Evolutionary conservation across 30 jellyfish, hydroid and myxozoan genomes (phyloP).

Genomic region (Aurelia coerulea): DNA sequence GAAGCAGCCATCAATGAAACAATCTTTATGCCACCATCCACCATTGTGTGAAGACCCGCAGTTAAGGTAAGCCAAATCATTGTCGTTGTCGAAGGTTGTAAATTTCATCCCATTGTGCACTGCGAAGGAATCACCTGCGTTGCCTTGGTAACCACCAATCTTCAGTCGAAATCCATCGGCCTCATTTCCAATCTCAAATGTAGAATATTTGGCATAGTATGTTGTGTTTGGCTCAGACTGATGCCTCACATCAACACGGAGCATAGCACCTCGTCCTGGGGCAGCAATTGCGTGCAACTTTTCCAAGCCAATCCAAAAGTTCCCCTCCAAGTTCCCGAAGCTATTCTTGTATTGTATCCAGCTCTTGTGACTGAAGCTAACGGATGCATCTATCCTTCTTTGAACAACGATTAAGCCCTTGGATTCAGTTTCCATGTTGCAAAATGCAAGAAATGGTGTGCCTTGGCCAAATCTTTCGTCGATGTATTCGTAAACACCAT

Average conservation of each 20-base stretch:
- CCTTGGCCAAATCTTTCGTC: not conserved
- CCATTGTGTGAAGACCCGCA: slow-evolving; percentile 41
- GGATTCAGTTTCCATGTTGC: slow-evolving; percentile 54
- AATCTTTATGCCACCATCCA: slow-evolving; percentile 47
- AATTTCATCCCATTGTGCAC: slow-evolving; percentile 7
- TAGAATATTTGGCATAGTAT: slow-evolving; percentile 37
- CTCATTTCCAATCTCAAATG: slow-evolving; percentile 35
- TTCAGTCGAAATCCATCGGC: slow-evolving; percentile 31
- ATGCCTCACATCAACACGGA: slow-evolving; percentile 37
- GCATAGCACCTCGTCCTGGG: slow-evolving; percentile 19
- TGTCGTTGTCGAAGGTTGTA: slow-evolving; percentile 45
- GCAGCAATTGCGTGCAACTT: slow-evolving; percentile 23
- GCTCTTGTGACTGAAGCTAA: slow-evolving; percentile 12
- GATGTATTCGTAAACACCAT: not conserved
- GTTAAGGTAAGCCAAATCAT: not conserved
- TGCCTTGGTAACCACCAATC: slow-evolving; percentile 40
- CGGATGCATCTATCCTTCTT: slow-evolving; percentile 25
- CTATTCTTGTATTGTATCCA: slow-evolving; percentile 40
- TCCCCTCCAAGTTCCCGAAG: slow-evolving; percentile 32
- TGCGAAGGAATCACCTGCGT: slow-evolving; percentile 44
- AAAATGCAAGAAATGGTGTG: not conserved
- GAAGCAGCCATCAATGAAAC: not conserved
- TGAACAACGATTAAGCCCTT: slow-evolving; percentile 60
- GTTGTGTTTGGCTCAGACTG: not conserved
- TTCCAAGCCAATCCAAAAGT: slow-evolving; percentile 47